Evolutionary conservation across 2,113 vertebrate genomes (phyloP).

Genomic region (Pedetes capensis): DNA sequence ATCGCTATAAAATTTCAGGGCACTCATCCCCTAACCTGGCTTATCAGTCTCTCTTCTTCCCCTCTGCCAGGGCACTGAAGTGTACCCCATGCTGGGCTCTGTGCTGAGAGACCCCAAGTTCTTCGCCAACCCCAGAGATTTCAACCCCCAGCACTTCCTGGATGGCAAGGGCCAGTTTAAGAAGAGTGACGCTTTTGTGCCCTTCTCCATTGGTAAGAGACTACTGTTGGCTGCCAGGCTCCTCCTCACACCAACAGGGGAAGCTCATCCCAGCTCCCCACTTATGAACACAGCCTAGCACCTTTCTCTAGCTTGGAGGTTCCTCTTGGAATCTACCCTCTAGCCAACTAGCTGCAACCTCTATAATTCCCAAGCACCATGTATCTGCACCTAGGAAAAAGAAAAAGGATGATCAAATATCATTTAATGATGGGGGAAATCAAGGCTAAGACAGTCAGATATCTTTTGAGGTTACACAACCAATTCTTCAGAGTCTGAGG

Average conservation of each 20-base stretch:
- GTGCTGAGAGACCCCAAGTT: slow-evolving; percentile 74
- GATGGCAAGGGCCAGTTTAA: slow-evolving; percentile 79
- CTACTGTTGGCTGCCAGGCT: background rate
- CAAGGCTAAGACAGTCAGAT: background rate
- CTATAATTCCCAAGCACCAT: background rate
- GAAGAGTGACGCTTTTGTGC: slow-evolving; percentile 78
- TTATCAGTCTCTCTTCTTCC: background rate
- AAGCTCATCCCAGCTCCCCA: background rate
- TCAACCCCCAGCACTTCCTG: slow-evolving; percentile 80
- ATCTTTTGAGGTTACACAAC: background rate
- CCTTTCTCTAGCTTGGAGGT: background rate
- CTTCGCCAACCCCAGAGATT: slow-evolving; percentile 72
- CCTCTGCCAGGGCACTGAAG: slow-evolving; percentile 63
- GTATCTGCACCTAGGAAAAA: background rate
- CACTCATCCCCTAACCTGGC: fast-evolving
- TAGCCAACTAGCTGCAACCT: background rate
- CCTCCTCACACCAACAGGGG: background rate
- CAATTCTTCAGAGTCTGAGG: background rate
- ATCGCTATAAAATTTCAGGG: background rate
- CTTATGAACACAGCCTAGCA: background rate
- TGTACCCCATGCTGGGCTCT: slow-evolving; percentile 76
- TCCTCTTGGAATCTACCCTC: background rate
- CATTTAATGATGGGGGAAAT: background rate
- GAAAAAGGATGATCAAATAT: too few relatives aligned
- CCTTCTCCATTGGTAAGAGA: slow-evolving; percentile 80